These are phyloP conservation scores for Chouioia cunea DNA, from an alignment of 2,888 invertebrate genomes.

Conservation along the genomic window DNA sequence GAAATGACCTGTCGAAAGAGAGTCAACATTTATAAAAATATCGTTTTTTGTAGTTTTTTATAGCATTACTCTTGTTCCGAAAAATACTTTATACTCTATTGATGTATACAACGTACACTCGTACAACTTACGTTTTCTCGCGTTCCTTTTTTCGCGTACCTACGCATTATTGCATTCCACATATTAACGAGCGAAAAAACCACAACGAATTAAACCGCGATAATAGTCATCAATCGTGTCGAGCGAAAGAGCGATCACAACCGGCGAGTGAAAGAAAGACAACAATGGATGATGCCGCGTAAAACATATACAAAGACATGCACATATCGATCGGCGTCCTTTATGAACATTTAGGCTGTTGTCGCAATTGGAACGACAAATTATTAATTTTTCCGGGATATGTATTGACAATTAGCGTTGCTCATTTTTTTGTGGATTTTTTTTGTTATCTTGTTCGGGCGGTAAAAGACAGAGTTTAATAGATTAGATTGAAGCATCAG, in stretches of 20 bases:
- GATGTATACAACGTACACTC: constrained; percentile 2
- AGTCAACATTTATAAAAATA: constrained; percentile 38
- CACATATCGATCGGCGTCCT: background rate
- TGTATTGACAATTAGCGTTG: constrained; percentile 43
- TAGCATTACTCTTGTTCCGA: constrained; percentile 16
- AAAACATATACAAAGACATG: no score
- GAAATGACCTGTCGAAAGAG: background rate
- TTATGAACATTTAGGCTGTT: constrained; percentile 37
- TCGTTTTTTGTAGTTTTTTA: constrained; percentile 5
- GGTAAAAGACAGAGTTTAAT: background rate
- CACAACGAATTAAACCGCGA: no score
- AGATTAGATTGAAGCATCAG: no score
- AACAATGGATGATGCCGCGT: no score
- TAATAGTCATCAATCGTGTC: no score
- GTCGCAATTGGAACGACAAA: constrained; percentile 19
- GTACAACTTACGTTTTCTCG: no score
- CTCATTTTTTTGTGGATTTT: background rate
- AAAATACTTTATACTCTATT: constrained; percentile 40
- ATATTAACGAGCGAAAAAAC: no score
- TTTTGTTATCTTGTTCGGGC: background rate
- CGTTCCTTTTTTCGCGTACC: no score
- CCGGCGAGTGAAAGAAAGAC: constrained; percentile 23
- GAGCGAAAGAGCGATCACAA: constrained; percentile 27
- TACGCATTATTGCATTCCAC: no score
- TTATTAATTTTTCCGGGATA: constrained; percentile 34